Evolutionary conservation across 2,113 vertebrate species (phyloP), one percentile per base, ranked within the genome.

Genomic region (Spermophilus dauricus): DNA sequence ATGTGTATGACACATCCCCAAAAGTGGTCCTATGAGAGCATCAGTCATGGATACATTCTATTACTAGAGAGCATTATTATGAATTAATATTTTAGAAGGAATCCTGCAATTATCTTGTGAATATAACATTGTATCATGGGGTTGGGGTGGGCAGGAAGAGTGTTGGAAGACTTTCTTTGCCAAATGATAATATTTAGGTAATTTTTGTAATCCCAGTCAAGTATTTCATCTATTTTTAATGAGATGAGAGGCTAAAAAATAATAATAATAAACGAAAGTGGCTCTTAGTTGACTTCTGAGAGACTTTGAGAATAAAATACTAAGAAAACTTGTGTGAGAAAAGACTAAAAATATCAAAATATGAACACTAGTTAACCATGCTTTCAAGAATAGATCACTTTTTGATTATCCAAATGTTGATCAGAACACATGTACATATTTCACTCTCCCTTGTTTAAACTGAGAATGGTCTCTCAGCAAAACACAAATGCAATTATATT

Each of bases 161-260:
- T 39, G 39, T 58, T 76, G 67, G 63, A 91, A 90, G 30, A 18
- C 53, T 88, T 67, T 91, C 39, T 75, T 77, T 96, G 30, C 39
- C 48, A 88, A 83, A 85, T 90, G 65, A 78, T 69, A 85, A 73
- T 14, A 86, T 93, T 84, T 85, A 65, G 22, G 82, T 75, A 90
- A 78, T 70, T 87, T 97, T 95, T 89, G 20, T 51, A 95, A 88
- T 8, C 8, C 13, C 4, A 7, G 92, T 86, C 39, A 75, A 11
- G 11, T 83, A 73, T 65, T 88, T 85, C n/a, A 95, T 84, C 48
- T 39, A 73, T 95, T 94, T 91, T 82, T 72, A 78, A 83, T 72
- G n/a, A 93, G 45, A 80, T 30, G 73, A 75, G 58, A 88, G 18
- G 3, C 18, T 86, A 28, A 58, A 30, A 37, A 8, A 76, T 28